A percentile compares a stretch with the other conserved stretches of the same genome.
phyloP scores from a whole-genome alignment of 2,113 vertebrate species.

The Proterorhinus semilunaris region DNA sequence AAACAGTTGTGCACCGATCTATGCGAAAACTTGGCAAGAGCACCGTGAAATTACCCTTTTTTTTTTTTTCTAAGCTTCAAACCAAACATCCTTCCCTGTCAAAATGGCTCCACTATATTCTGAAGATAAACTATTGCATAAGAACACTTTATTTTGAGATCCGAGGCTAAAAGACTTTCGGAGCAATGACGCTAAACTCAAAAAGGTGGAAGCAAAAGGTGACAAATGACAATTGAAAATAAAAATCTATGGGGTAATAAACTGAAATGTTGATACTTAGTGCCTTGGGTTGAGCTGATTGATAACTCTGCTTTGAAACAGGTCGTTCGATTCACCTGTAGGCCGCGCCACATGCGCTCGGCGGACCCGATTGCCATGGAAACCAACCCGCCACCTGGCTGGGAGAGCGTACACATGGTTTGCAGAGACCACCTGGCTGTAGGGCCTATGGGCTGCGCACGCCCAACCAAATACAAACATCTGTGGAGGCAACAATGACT shows the following conservation, averaged over 20 bases:
- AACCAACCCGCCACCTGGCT: background rate
- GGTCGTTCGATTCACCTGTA: slow-evolving; percentile 6
- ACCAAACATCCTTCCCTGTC: slow-evolving; percentile 8
- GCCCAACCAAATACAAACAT: background rate
- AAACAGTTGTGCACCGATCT: background rate
- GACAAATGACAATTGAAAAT: background rate
- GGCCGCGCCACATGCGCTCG: background rate
- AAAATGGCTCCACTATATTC: background rate
- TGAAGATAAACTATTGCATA: background rate
- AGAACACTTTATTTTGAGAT: slow-evolving; percentile 1
- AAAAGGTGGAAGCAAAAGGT: background rate
- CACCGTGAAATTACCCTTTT: slow-evolving; percentile 3
- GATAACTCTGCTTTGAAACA: slow-evolving; percentile 1
- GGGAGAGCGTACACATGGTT: background rate
- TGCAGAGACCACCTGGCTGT: background rate
- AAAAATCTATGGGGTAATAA: slow-evolving; percentile 3
- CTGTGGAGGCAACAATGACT: too few relatives aligned
- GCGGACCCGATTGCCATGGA: background rate
- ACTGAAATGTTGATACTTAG: background rate
- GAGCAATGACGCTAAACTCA: background rate
- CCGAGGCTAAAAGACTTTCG: background rate
- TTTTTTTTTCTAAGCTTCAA: background rate
- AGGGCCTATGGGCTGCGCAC: background rate
- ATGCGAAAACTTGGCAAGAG: slow-evolving; percentile 7
- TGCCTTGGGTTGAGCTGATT: background rate